Conservation (phyloP, 2,888 invertebrate species). For the Tromatobia lineatoria region DNA sequence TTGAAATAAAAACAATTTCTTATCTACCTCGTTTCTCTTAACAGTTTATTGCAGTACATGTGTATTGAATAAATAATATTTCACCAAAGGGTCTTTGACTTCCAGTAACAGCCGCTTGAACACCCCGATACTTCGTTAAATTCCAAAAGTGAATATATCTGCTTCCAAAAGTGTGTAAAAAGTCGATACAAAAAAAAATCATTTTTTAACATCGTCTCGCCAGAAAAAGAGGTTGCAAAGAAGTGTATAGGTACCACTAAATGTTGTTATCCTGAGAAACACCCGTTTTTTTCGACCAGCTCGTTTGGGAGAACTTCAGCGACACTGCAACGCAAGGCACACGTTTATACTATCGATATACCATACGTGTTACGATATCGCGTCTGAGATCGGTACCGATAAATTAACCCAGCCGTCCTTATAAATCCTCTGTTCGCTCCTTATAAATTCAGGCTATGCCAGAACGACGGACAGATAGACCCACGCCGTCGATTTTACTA, state of each 20-base stretch:
- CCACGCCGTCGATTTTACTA: slow-evolving; percentile 83
- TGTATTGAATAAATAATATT: background rate
- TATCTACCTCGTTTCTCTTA: too few relatives aligned
- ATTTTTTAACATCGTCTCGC: slow-evolving; percentile 7
- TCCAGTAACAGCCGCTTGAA: background rate
- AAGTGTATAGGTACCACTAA: slow-evolving; percentile 7
- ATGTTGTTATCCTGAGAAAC: slow-evolving; percentile 55
- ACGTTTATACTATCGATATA: slow-evolving; percentile 80
- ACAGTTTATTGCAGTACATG: too few relatives aligned
- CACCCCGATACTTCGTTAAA: background rate
- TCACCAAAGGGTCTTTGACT: background rate
- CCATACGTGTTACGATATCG: slow-evolving; percentile 83
- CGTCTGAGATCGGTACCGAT: slow-evolving; percentile 84
- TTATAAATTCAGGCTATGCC: slow-evolving; percentile 82
- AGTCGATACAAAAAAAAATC: slow-evolving; percentile 19
- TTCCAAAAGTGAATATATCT: background rate
- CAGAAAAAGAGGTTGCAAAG: slow-evolving; percentile 25
- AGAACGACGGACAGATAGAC: slow-evolving; percentile 81
- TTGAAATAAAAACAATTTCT: too few relatives aligned
- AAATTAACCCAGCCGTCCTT: slow-evolving; percentile 81
- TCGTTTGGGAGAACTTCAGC: slow-evolving; percentile 60
- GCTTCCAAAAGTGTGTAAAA: background rate
- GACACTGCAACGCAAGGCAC: slow-evolving; percentile 8
- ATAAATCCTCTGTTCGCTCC: slow-evolving; percentile 84
- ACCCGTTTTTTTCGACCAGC: slow-evolving; percentile 71